Evolutionary conservation across 2,113 vertebrate species (phyloP).

Genomic region (Silurus glanis): DNA sequence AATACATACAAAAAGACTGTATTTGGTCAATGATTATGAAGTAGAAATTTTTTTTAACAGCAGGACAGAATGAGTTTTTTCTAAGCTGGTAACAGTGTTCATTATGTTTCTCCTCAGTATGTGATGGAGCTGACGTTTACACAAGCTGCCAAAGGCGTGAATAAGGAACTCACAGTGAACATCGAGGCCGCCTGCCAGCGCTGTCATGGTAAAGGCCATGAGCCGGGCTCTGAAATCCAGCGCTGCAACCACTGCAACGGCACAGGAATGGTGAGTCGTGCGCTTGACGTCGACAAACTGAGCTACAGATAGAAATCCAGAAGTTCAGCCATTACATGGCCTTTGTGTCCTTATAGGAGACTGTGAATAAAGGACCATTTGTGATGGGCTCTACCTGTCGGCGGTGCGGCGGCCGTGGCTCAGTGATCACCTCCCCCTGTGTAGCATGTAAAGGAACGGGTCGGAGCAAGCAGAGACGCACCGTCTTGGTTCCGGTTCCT

Average conservation of each 20-base stretch:
- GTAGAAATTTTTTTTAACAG: background rate
- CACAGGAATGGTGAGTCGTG: constrained; percentile 85
- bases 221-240: constrained; percentile 88
- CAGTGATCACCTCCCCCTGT: constrained; percentile 82
- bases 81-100: background rate
- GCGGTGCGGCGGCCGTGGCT: constrained; percentile 85
- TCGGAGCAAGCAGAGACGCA: constrained; percentile 90
- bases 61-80: background rate
- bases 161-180: constrained; percentile 89
- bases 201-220: constrained; percentile 85
- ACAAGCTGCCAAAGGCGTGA: constrained; percentile 95
- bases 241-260: constrained; percentile 88
- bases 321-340: background rate
- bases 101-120: constrained; percentile 70
- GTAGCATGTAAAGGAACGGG: constrained; percentile 81
- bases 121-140: constrained; percentile 94
- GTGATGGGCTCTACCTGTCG: constrained; percentile 96
- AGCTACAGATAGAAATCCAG: background rate
- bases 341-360: constrained; percentile 76
- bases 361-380: constrained; percentile 91
- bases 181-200: constrained; percentile 84
- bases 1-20: background rate
- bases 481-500: constrained; percentile 89
- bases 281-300: background rate
- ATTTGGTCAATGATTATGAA: background rate